phyloP scores from a whole-genome alignment of 2,888 invertebrate species.

The Chloroclystis v-ata region DNA sequence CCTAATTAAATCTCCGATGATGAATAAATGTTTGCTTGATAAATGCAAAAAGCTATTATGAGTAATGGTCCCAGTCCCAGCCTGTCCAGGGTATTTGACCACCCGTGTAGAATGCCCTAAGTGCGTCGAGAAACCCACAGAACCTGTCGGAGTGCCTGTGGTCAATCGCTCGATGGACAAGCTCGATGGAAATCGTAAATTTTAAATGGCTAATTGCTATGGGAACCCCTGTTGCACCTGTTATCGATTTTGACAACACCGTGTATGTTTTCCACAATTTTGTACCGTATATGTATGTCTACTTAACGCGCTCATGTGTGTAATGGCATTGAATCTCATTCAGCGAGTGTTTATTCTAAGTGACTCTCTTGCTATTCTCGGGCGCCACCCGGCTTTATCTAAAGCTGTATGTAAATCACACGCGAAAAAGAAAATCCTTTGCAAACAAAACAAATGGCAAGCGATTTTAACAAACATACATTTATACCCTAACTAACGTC shows the following conservation, averaged over 20 bases:
- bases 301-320: background rate
- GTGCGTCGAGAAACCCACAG: slow-evolving; percentile 47
- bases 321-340: slow-evolving; percentile 9
- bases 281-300: too few species aligned
- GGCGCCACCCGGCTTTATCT: slow-evolving; percentile 35
- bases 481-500: too few species aligned
- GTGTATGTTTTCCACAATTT: background rate
- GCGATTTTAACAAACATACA: background rate
- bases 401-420: slow-evolving; percentile 39
- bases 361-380: slow-evolving; percentile 18
- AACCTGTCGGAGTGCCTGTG: slow-evolving; percentile 53
- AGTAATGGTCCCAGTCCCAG: slow-evolving; percentile 36
- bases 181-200: slow-evolving; percentile 64
- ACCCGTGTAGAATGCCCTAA: slow-evolving; percentile 44
- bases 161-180: slow-evolving; percentile 43
- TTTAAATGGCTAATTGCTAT: slow-evolving; percentile 61
- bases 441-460: slow-evolving; percentile 39
- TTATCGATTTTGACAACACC: slow-evolving; percentile 23
- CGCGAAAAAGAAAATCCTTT: slow-evolving; percentile 37
- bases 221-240: slow-evolving; percentile 33
- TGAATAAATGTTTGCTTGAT: slow-evolving; percentile 10
- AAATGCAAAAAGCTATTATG: slow-evolving; percentile 36
- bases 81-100: slow-evolving; percentile 50
- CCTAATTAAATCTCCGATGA: too few species aligned
- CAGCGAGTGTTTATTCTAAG: slow-evolving; percentile 5